Conservation (phyloP, 2,113 vertebrate species). For the Hymenochirus boettgeri region DNA sequence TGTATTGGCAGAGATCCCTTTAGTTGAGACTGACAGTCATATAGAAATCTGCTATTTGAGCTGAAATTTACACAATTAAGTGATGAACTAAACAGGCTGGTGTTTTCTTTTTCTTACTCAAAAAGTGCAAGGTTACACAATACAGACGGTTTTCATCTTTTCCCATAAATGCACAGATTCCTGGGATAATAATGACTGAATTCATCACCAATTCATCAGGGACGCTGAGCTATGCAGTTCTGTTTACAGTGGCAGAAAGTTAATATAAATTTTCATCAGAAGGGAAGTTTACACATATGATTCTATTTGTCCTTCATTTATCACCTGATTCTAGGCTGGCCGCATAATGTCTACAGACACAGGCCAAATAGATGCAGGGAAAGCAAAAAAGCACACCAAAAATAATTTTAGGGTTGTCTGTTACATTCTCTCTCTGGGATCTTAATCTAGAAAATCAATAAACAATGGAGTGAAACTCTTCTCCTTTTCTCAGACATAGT, state of each 20-base stretch:
- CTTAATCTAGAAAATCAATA: constrained; percentile 99
- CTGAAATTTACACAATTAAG: constrained; percentile 85
- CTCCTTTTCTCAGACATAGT: constrained; percentile 67
- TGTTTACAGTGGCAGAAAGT: constrained; percentile 99
- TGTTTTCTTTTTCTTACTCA: constrained; percentile 88
- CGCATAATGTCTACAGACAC: constrained; percentile 99
- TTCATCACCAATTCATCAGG: constrained; percentile 98
- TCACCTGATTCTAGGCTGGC: constrained; percentile 98
- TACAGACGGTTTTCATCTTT: constrained; percentile 83
- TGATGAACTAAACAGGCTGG: constrained; percentile 87
- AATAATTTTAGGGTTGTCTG: constrained; percentile 99
- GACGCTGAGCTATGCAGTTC: constrained; percentile 97
- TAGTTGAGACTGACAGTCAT: constrained; percentile 66
- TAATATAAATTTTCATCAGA: constrained; percentile 99
- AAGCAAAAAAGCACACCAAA: constrained; percentile 99
- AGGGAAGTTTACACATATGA: constrained; percentile 99
- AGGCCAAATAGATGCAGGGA: constrained; percentile 99
- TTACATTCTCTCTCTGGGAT: constrained; percentile 97
- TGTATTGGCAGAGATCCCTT: constrained; percentile 77
- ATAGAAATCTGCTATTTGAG: constrained; percentile 79
- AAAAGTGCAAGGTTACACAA: constrained; percentile 95
- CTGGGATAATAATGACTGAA: constrained; percentile 95
- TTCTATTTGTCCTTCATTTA: constrained; percentile 99
- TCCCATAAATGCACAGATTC: constrained; percentile 86
- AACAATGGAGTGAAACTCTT: constrained; percentile 91